phyloP scores from a whole-genome alignment of 2,797 vertebrate species.

The Chrosomus eos region DNA sequence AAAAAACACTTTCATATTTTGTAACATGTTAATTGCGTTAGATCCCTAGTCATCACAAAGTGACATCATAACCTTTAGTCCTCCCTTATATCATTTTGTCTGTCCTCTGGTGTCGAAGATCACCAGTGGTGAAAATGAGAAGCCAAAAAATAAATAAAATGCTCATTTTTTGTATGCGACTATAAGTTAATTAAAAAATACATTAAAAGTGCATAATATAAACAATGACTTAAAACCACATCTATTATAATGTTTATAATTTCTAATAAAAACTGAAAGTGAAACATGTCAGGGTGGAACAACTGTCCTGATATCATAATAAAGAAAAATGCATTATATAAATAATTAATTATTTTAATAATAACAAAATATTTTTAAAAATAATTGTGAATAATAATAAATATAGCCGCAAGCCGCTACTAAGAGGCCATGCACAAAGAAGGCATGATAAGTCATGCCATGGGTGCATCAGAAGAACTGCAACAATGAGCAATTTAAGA shows the following conservation, averaged over 20 bases:
- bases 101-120: conserved; percentile 24
- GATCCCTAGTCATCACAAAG: background rate
- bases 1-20: conserved; percentile 3
- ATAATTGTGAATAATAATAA: background rate
- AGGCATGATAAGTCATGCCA: no score
- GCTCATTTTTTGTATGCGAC: background rate
- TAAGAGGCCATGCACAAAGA: background rate
- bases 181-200: background rate
- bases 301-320: background rate
- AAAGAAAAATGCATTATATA: background rate
- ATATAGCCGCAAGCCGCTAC: background rate
- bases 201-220: background rate
- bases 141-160: background rate
- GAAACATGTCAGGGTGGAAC: background rate
- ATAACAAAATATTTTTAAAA: background rate
- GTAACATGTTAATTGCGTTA: conserved; percentile 1
- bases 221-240: background rate
- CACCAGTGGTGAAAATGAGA: background rate
- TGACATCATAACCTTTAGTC: conserved; percentile 13
- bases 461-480: no score
- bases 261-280: background rate
- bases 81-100: background rate
- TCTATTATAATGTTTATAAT: background rate
- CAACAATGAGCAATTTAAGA: no score
- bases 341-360: background rate